phyloP scores from a whole-genome alignment of 2,113 vertebrate species.

The Bubalus kerabau region DNA sequence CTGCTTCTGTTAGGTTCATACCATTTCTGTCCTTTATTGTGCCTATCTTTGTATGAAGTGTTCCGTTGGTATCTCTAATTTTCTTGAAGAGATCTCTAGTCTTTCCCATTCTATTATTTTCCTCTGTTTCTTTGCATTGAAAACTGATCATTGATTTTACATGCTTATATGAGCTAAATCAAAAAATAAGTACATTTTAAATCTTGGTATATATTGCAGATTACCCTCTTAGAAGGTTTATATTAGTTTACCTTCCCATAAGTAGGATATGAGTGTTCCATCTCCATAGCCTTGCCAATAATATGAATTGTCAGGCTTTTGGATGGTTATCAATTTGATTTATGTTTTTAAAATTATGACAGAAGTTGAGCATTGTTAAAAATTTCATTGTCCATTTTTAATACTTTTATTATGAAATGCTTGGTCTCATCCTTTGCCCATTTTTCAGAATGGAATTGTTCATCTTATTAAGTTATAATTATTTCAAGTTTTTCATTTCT shows the following conservation, averaged over 20 bases:
- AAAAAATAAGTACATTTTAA: neutral
- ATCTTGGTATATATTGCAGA: neutral
- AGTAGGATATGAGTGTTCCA: neutral
- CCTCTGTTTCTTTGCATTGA: neutral
- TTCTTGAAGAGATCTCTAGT: neutral
- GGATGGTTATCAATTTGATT: neutral
- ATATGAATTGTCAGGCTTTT: neutral
- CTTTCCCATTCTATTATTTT: neutral
- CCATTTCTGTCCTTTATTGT: neutral
- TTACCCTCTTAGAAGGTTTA: neutral
- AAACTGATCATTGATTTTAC: neutral
- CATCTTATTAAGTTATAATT: neutral
- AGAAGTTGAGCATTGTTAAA: neutral
- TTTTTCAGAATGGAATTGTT: neutral
- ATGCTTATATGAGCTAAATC: neutral
- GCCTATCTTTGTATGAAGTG: neutral
- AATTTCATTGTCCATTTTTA: neutral
- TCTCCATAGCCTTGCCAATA: neutral
- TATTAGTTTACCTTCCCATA: neutral
- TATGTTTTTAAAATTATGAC: neutral
- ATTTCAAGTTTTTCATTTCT: conserved; percentile 15
- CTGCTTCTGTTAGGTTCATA: neutral
- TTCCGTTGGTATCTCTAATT: neutral
- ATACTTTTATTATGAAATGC: neutral
- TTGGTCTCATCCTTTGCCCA: neutral